Percentiles rank a stretch among this genome's conserved stretches.
These are phyloP conservation scores for Spilarctia lutea DNA, from an alignment of 2,888 invertebrate genomes.

Conservation along the genomic window DNA sequence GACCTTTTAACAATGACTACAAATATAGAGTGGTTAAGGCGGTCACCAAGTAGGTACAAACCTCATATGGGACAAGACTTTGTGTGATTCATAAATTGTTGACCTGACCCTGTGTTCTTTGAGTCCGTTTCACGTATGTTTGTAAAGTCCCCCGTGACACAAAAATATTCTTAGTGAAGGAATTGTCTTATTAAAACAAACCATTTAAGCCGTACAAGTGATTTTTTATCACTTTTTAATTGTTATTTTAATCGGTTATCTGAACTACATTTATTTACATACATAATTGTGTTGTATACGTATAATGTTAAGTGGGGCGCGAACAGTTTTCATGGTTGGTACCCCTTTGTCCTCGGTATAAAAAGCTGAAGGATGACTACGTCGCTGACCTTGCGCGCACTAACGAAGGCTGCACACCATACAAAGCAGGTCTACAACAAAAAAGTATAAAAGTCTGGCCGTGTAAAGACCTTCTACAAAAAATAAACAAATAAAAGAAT, in stretches of 20 bases:
- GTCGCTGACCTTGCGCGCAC: conserved; percentile 79
- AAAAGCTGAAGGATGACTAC: conserved; percentile 57
- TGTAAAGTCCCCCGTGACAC: too few species aligned
- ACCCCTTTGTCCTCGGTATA: conserved; percentile 19
- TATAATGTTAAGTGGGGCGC: conserved; percentile 10
- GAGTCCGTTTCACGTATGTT: too few species aligned
- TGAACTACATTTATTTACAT: conserved; percentile 37
- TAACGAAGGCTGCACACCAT: conserved; percentile 82
- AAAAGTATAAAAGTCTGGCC: conserved; percentile 71
- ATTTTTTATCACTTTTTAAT: conserved; percentile 46
- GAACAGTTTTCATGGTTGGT: conserved; percentile 2
- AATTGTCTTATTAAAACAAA: too few species aligned
- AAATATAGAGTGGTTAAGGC: too few species aligned
- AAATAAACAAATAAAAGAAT: conserved; percentile 75
- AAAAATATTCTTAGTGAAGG: too few species aligned
- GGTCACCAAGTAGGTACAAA: too few species aligned
- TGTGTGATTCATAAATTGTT: too few species aligned
- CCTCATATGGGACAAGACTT: too few species aligned
- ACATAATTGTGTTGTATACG: conserved; percentile 30
- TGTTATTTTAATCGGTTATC: conserved; percentile 28
- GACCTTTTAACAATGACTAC: too few species aligned
- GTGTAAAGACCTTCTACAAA: conserved; percentile 81
- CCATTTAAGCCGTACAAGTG: conserved; percentile 41
- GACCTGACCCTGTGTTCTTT: too few species aligned
- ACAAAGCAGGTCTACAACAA: conserved; percentile 73